Base-by-base conservation (phyloP, 2,888 invertebrate species). In the Pterostichus niger region DNA sequence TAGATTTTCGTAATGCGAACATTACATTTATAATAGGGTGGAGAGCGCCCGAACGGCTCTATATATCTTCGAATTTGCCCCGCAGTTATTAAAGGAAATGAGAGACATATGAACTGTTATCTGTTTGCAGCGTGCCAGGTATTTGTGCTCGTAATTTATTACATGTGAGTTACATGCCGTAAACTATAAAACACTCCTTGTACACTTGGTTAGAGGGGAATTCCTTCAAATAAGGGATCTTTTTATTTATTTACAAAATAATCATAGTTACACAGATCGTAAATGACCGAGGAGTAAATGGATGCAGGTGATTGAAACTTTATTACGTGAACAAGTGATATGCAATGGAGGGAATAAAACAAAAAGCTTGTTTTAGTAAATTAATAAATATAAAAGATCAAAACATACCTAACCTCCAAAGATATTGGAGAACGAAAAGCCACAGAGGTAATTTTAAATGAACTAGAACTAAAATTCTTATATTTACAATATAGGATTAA, bases 1-100 rank as follows among this genome's bases (percentile, higher is more conserved):
- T 76, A 76, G 76, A 56, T 76, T 76, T 76, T 76, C 54, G 56
- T 76, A 76, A 76, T 76, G 76, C 76, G 54, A 54, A 76, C 56
- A 76, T 76, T 76, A 76, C 76, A 76, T 56, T 35, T 54, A 76
- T 52, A 52, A 71, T 71, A 71, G 68, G 68, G 68, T 71, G 68
- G 68, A 71, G 68, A 71, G 46, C 40, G 68, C 24, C 31, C 11
- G 68, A 71, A 71, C 11, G 44, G 10, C 44, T 44, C 68, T 44
- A 71, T 71, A 71, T 71, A 71, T 71, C 68, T 71, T 71, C 68
- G 68, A 71, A 71, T 71, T 71, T 71, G 68, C 68, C 68, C 68
- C 44, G 68, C 44, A 71, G 68, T 44, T 71, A 71, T 71, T 44
- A 71, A 71, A 71, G 44, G 68, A 71, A 71, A 71, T 46, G 68